These are phyloP conservation scores for Idaea dimidiata DNA, from an alignment of 2,888 invertebrate species.

Conservation along the genomic window DNA sequence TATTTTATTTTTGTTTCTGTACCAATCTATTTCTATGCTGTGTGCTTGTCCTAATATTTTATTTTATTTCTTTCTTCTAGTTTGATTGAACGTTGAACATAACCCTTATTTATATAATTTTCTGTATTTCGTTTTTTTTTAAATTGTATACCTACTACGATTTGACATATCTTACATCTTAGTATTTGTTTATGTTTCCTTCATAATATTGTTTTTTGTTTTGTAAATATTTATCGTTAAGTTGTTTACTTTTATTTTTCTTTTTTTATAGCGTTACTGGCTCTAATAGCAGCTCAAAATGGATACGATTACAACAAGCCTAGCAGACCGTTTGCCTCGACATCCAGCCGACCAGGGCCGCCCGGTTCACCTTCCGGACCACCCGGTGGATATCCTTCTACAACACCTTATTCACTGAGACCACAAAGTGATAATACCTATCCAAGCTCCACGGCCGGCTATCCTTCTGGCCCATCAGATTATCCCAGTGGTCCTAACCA, in stretches of 20 bases:
- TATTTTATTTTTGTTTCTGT: no score
- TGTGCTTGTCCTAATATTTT: no score
- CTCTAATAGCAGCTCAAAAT: slow-evolving; percentile 76
- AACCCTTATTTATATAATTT: no score
- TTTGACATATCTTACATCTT: no score
- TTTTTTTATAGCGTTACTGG: slow-evolving; percentile 58
- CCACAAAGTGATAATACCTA: slow-evolving; percentile 43
- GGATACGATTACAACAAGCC: slow-evolving; percentile 90
- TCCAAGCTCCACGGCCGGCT: slow-evolving; percentile 50
- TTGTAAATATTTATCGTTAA: no score
- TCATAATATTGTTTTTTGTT: no score
- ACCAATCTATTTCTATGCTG: no score
- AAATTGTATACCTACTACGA: no score
- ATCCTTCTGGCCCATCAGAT: slow-evolving; percentile 47
- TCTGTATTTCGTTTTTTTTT: no score
- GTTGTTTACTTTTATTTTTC: slow-evolving; percentile 6
- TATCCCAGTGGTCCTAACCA: slow-evolving; percentile 46
- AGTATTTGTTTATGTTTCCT: no score
- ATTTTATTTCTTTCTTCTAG: no score
- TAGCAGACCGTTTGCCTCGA: slow-evolving; percentile 77
- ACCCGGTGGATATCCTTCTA: slow-evolving; percentile 44
- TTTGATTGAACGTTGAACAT: no score
- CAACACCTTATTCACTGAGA: slow-evolving; percentile 47
- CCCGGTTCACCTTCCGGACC: slow-evolving; percentile 20
- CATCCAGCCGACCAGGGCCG: slow-evolving; percentile 47